These are phyloP conservation scores for Thalassoma bifasciatum DNA, from an alignment of 2,113 vertebrate genomes.

Conservation along the genomic window DNA sequence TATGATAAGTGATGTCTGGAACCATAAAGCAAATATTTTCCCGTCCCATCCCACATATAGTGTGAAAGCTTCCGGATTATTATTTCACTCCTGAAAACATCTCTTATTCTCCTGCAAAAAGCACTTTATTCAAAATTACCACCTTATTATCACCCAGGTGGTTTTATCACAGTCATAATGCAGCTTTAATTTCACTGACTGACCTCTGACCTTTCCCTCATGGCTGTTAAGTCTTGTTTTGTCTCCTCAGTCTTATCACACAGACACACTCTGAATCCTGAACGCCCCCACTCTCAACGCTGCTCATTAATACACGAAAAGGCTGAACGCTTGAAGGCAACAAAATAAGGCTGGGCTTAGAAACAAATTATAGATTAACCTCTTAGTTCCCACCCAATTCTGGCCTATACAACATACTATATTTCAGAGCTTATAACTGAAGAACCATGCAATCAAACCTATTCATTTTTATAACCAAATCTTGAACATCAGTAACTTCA, in stretches of 20 bases:
- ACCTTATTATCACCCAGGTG: background rate
- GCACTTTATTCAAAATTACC: no score
- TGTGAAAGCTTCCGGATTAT: no score
- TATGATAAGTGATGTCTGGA: no score
- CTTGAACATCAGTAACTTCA: no score
- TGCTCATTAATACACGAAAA: background rate
- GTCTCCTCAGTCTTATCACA: background rate
- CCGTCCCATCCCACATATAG: background rate
- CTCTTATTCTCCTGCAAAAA: no score
- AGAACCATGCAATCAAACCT: no score
- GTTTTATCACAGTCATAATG: background rate
- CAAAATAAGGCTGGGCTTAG: background rate
- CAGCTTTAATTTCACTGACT: background rate
- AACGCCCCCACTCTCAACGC: background rate
- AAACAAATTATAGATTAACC: background rate
- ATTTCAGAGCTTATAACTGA: no score
- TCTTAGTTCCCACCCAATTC: no score
- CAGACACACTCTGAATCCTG: conserved; percentile 1
- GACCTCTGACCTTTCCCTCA: background rate
- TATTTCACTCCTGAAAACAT: no score
- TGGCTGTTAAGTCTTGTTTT: background rate
- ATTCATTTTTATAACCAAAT: no score
- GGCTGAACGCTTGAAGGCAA: background rate
- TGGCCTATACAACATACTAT: no score
- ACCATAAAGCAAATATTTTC: no score